Conservation (phyloP, 2,888 invertebrate species). For the Drosophila neutralis region DNA sequence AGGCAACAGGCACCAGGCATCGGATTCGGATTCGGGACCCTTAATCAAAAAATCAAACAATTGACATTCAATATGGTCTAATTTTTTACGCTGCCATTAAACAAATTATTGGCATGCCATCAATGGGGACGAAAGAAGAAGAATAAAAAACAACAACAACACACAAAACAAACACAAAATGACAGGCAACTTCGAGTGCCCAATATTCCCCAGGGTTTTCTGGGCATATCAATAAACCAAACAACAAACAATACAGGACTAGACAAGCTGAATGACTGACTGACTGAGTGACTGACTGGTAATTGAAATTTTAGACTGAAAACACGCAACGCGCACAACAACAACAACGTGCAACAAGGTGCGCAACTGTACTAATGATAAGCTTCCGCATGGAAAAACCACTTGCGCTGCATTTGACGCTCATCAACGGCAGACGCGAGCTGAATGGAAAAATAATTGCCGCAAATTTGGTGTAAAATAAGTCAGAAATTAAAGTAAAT, state of each 20-base stretch:
- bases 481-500: constrained; percentile 54
- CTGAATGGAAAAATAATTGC: constrained; percentile 62
- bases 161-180: constrained; percentile 56
- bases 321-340: constrained; percentile 27
- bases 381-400: neutral
- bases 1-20: constrained; percentile 17
- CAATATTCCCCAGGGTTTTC: constrained; percentile 45
- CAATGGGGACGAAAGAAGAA: constrained; percentile 17
- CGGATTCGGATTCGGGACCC: constrained; percentile 32
- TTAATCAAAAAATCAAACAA: constrained; percentile 83
- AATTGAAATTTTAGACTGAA: constrained; percentile 72
- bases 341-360: constrained; percentile 32
- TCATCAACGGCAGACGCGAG: constrained; percentile 62
- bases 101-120: constrained; percentile 77
- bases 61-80: constrained; percentile 84
- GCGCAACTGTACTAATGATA: constrained; percentile 44
- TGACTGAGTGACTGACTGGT: constrained; percentile 33
- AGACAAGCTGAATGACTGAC: constrained; percentile 21
- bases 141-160: constrained; percentile 13
- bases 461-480: constrained; percentile 69
- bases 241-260: constrained; percentile 52
- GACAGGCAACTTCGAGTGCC: constrained; percentile 47
- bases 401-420: constrained; percentile 61
- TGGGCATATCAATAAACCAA: constrained; percentile 75
- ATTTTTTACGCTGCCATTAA: constrained; percentile 82